A percentile compares a stretch with the other conserved stretches of the same genome.
These are phyloP conservation scores for Poeciliopsis prolifica DNA, from an alignment of 2,113 vertebrate genomes.

Conservation along the genomic window DNA sequence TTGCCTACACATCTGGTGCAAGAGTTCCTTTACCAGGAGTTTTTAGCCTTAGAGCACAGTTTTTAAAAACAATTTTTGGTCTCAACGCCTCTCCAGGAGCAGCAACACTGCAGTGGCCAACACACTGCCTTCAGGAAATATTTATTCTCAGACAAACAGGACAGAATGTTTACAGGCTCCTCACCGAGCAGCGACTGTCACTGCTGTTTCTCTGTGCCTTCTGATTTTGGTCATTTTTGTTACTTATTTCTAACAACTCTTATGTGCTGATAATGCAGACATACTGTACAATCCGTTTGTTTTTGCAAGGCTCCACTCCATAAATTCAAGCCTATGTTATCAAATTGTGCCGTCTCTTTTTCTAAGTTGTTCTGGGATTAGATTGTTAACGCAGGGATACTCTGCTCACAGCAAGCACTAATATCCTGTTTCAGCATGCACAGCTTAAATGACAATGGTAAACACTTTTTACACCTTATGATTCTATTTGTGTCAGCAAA, in stretches of 20 bases:
- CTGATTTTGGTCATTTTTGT: slow-evolving; percentile 55
- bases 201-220: slow-evolving; percentile 78
- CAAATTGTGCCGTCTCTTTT: slow-evolving; percentile 1
- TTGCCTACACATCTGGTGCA: slow-evolving; percentile 83
- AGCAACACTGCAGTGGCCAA: slow-evolving; percentile 54
- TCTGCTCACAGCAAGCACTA: slow-evolving; percentile 32
- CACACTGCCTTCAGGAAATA: slow-evolving; percentile 73
- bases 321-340: slow-evolving; percentile 3
- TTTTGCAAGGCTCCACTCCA: slow-evolving; percentile 47
- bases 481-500: slow-evolving; percentile 3
- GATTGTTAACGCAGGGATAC: slow-evolving; percentile 24
- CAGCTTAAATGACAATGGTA: slow-evolving; percentile 2
- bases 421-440: slow-evolving; percentile 3
- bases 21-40: slow-evolving; percentile 67
- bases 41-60: slow-evolving; percentile 86
- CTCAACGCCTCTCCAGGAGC: slow-evolving; percentile 62
- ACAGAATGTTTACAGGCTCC: slow-evolving; percentile 70
- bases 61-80: slow-evolving; percentile 55
- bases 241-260: slow-evolving; percentile 57
- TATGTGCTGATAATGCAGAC: slow-evolving; percentile 62
- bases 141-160: slow-evolving; percentile 27
- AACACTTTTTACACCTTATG: background rate
- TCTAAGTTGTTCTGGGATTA: slow-evolving; percentile 7
- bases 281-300: slow-evolving; percentile 64
- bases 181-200: slow-evolving; percentile 55